Conservation (phyloP, 2,888 invertebrate species). For the Diloba caeruleocephala region DNA sequence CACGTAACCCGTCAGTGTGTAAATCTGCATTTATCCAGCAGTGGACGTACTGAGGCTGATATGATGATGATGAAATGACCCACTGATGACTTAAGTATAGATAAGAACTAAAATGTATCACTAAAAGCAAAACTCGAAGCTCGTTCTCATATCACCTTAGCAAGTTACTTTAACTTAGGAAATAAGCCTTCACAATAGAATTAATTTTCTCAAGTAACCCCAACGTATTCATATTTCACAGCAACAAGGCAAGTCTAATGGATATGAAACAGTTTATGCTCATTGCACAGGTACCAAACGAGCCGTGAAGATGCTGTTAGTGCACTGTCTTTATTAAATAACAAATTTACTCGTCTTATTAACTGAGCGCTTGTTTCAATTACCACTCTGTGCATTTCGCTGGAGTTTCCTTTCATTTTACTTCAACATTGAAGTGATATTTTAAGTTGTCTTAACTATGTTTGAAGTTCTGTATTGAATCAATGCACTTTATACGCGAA, state of each 20-base stretch:
- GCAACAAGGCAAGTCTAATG: conserved; percentile 14
- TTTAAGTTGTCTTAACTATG: not conserved
- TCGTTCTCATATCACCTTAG: too few species aligned
- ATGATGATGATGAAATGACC: too few species aligned
- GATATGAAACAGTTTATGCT: conserved; percentile 35
- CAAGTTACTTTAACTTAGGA: too few species aligned
- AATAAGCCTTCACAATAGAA: conserved; percentile 23
- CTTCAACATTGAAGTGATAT: not conserved
- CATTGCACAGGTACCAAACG: conserved; percentile 41
- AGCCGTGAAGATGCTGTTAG: conserved; percentile 36
- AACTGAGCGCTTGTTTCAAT: not conserved
- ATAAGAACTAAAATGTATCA: too few species aligned
- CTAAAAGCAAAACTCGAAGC: too few species aligned
- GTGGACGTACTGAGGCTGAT: too few species aligned
- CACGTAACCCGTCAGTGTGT: too few species aligned
- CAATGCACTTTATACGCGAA: not conserved
- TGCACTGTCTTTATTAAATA: conserved; percentile 37
- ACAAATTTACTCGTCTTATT: conserved; percentile 22
- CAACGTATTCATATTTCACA: conserved; percentile 12
- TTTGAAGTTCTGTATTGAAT: not conserved
- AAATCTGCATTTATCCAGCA: too few species aligned
- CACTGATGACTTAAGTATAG: too few species aligned
- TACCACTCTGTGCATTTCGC: not conserved
- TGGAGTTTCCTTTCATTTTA: not conserved
- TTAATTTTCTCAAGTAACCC: conserved; percentile 27